These are phyloP conservation scores for Torymus texanus DNA, from an alignment of 2,888 invertebrate genomes.

Conservation along the genomic window DNA sequence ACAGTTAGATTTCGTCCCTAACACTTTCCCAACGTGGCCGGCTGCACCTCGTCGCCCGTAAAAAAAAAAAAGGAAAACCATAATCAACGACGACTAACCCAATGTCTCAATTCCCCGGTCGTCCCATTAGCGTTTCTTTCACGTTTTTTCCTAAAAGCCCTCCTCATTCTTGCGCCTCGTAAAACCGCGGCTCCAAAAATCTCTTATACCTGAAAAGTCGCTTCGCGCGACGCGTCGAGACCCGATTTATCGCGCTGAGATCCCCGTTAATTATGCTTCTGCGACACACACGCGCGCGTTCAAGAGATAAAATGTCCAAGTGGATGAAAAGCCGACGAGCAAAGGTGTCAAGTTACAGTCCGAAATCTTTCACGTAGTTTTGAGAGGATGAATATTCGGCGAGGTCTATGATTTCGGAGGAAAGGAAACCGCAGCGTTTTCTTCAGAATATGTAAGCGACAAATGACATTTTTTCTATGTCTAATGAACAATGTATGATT, in stretches of 20 bases:
- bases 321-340: conserved; percentile 35
- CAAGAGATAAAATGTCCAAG: conserved; percentile 46
- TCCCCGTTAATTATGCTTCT: conserved; percentile 48
- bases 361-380: conserved; percentile 18
- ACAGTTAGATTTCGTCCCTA: no score
- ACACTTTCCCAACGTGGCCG: no score
- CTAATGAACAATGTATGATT: no score
- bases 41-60: background rate
- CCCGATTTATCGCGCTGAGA: conserved; percentile 48
- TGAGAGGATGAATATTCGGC: no score
- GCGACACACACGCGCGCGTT: conserved; percentile 3
- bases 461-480: no score
- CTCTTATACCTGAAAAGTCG: conserved; percentile 27
- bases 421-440: no score
- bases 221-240: conserved; percentile 24
- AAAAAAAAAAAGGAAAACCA: conserved; percentile 12
- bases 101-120: background rate
- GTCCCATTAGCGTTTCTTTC: background rate
- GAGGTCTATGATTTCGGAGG: no score
- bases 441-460: no score
- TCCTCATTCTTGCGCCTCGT: conserved; percentile 22
- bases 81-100: background rate
- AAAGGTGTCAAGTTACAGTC: conserved; percentile 45
- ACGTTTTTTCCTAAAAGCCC: conserved; percentile 8
- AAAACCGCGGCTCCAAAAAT: conserved; percentile 33